phyloP scores from a whole-genome alignment of 2,888 invertebrate species.

The Alloplasta piceator region DNA sequence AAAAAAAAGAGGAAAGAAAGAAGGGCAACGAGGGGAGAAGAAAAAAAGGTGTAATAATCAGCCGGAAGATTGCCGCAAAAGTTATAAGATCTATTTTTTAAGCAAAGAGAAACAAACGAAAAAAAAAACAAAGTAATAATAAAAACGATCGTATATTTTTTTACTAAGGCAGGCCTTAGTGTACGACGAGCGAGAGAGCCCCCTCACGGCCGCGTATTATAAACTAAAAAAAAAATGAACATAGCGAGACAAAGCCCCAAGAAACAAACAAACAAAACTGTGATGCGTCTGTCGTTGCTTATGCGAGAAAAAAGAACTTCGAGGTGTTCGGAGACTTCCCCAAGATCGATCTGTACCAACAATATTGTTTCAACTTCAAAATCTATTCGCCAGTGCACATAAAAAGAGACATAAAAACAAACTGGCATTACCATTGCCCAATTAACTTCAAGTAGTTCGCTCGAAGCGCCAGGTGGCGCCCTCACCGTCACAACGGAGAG shows the following conservation, averaged over 20 bases:
- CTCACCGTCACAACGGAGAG: too few relatives aligned
- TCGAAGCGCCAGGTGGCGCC: not conserved
- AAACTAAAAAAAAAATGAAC: slow-evolving; percentile 29
- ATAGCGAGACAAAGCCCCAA: slow-evolving; percentile 44
- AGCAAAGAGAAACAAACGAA: slow-evolving; percentile 65
- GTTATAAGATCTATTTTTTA: slow-evolving; percentile 83
- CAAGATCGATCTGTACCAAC: slow-evolving; percentile 15
- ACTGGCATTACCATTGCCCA: not conserved
- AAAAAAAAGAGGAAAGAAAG: slow-evolving; percentile 32
- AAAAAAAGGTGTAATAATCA: not conserved
- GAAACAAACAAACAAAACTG: slow-evolving; percentile 57
- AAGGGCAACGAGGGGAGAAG: slow-evolving; percentile 16
- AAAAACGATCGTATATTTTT: slow-evolving; percentile 82
- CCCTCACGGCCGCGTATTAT: slow-evolving; percentile 57
- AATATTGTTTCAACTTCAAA: not conserved
- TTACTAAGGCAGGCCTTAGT: slow-evolving; percentile 83
- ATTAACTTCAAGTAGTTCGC: not conserved
- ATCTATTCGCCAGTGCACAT: not conserved
- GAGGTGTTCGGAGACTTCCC: slow-evolving; percentile 29
- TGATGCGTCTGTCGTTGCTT: slow-evolving; percentile 55
- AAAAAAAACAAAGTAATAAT: slow-evolving; percentile 53
- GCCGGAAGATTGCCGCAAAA: slow-evolving; percentile 62
- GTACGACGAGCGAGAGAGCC: slow-evolving; percentile 65
- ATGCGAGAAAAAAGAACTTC: slow-evolving; percentile 5
- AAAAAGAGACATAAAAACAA: not conserved